A percentile compares a stretch with the other conserved stretches of the same genome.
phyloP scores from a whole-genome alignment of 2,888 invertebrate genomes.

The Hedychridium roseum region DNA sequence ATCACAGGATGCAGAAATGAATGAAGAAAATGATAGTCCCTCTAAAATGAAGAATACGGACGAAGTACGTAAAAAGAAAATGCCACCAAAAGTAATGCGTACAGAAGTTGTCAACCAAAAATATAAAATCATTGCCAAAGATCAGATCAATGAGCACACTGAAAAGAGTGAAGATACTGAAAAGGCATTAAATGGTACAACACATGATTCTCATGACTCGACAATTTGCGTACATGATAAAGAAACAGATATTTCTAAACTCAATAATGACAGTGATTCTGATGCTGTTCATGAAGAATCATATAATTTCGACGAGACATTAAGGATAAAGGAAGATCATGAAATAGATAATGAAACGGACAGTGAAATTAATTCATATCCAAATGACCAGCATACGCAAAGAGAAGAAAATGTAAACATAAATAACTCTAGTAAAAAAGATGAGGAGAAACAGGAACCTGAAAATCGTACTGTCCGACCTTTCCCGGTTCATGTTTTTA shows the following conservation, averaged over 20 bases:
- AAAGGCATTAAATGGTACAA: background rate
- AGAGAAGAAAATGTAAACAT: conserved; percentile 1
- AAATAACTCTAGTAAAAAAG: background rate
- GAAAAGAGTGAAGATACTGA: background rate
- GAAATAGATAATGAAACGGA: no score
- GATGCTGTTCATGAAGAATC: no score
- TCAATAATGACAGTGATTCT: no score
- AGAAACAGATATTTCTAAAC: no score
- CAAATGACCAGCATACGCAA: no score
- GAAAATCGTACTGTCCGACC: background rate
- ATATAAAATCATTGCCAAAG: conserved; percentile 29
- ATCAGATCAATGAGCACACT: background rate
- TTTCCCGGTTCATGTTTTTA: no score
- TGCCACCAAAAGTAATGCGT: conserved; percentile 28
- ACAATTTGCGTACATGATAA: no score
- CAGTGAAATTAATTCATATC: no score
- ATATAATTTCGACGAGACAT: no score
- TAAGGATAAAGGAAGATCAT: no score
- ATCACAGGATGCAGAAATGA: background rate
- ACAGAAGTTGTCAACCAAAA: conserved; percentile 32
- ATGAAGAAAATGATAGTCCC: background rate
- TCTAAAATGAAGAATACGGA: conserved; percentile 1
- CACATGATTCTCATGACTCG: no score
- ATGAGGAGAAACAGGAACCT: background rate
- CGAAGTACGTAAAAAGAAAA: conserved; percentile 1